These are phyloP conservation scores for Oscheius myriophilus DNA, from an alignment of 2,888 invertebrate genomes.

Conservation along the genomic window DNA sequence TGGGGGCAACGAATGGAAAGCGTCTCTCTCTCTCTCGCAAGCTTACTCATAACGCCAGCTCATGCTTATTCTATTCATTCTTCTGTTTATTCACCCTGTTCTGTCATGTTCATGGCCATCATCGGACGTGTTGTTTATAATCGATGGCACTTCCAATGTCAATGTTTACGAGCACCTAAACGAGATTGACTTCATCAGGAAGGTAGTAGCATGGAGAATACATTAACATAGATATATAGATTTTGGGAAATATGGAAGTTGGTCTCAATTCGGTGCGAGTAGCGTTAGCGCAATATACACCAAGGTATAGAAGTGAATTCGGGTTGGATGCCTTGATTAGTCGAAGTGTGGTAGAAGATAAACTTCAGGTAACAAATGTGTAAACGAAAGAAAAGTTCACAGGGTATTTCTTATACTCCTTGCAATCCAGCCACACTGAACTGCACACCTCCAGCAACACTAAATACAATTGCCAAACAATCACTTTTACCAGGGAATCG, in stretches of 20 bases:
- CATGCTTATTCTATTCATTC: background rate
- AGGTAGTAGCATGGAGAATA: slow-evolving; percentile 31
- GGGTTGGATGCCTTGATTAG: slow-evolving; percentile 30
- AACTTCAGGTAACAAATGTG: slow-evolving; percentile 21
- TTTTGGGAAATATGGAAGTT: slow-evolving; percentile 27
- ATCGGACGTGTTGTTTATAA: slow-evolving; percentile 59
- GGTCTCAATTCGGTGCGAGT: slow-evolving; percentile 34
- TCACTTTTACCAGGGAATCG: slow-evolving; percentile 53
- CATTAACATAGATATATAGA: slow-evolving; percentile 4
- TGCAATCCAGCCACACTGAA: slow-evolving; percentile 34
- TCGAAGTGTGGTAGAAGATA: slow-evolving; percentile 5
- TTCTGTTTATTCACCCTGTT: background rate
- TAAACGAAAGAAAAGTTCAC: too few species aligned
- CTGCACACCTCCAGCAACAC: slow-evolving; percentile 37
- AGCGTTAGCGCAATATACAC: slow-evolving; percentile 64
- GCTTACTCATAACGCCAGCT: slow-evolving; percentile 7
- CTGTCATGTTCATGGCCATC: slow-evolving; percentile 53
- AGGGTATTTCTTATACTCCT: slow-evolving; percentile 46
- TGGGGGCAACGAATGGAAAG: slow-evolving; percentile 25
- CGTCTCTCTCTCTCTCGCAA: background rate
- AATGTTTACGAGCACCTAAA: slow-evolving; percentile 49
- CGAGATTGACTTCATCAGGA: slow-evolving; percentile 46
- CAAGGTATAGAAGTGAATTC: slow-evolving; percentile 53
- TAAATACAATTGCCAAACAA: slow-evolving; percentile 46
- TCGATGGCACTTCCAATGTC: slow-evolving; percentile 62